Base-by-base conservation (phyloP, 2,797 vertebrate genomes). In the Cyprinodon diabolis region DNA sequence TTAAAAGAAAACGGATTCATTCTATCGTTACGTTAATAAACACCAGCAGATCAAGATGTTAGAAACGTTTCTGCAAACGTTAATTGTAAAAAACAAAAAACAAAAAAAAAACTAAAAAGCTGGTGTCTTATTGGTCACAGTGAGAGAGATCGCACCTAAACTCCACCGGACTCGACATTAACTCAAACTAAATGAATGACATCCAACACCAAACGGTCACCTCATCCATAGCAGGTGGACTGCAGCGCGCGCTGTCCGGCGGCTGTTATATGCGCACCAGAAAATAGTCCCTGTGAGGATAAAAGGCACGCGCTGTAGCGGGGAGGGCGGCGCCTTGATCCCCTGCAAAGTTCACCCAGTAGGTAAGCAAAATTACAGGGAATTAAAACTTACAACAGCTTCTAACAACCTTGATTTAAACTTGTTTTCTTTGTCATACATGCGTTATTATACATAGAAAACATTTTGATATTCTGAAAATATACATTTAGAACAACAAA, bases 271-370 rank as follows among this genome's bases (percentile, higher is more conserved):
- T 68, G 72, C 54, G 45, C 66, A 45, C 55, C 10, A 58, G 69
- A 84, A 95, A 95, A 93, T 94, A 95, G 95, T 93, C 15, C 95
- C 94, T 87, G 93, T 77, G 12, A 4, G 65, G 40, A 93, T 95
- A 95, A 89, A 92, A 74, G 4, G 7, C 62, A 74, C 82, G 65
- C 60, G 71, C 75, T 49, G 35, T 79, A 15, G 71, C 25, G 0
- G 2, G 1, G n/a, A 9, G 7, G 55, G 66, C 12, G 79, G 69
- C 71, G 78, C 89, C 72, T 83, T 91, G 78, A 89, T 94, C 81
- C 86, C 40, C 75, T 86, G 90, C 87, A 80, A 90, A 90, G 75
- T 93, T 92, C 88, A 69, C 71, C 80, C 80, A 47, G 37, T 74
- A 89, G 93, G 95, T 96, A 83, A 92, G 94, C 92, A 69, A 17